These are phyloP conservation scores for Tanytarsus gracilentus DNA, from an alignment of 2,888 invertebrate genomes.

Conservation along the genomic window DNA sequence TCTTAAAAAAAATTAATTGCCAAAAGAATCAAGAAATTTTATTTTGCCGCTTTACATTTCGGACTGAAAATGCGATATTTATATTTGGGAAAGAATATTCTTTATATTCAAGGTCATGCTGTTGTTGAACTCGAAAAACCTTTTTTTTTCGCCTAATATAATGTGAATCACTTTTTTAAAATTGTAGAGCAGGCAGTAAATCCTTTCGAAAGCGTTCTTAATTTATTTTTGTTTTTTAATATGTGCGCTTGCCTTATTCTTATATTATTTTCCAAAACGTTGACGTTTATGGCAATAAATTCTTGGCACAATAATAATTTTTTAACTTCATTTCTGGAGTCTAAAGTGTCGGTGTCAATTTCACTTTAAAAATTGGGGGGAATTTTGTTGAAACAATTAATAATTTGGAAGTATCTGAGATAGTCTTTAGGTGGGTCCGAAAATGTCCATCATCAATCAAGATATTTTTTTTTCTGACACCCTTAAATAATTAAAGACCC, in stretches of 20 bases:
- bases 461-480: too few relatives aligned
- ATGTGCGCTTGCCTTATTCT: too few relatives aligned
- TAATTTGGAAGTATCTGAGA: neutral
- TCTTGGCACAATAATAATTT: neutral
- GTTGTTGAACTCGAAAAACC: conserved; percentile 21
- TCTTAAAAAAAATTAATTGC: too few relatives aligned
- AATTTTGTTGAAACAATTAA: neutral
- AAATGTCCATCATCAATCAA: neutral
- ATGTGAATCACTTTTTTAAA: conserved; percentile 11
- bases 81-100: conserved; percentile 25
- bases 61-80: neutral
- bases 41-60: conserved; percentile 12
- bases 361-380: neutral
- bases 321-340: neutral
- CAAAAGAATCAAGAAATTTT: too few relatives aligned
- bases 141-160: conserved; percentile 16
- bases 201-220: neutral
- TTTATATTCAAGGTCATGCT: conserved; percentile 27
- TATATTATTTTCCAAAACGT: too few relatives aligned
- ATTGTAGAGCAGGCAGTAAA: neutral
- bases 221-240: neutral
- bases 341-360: neutral
- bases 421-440: neutral
- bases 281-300: conserved; percentile 1
- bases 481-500: too few relatives aligned